Base-by-base conservation (phyloP, 2,888 invertebrate genomes). In the Coecobrya sp. region DNA sequence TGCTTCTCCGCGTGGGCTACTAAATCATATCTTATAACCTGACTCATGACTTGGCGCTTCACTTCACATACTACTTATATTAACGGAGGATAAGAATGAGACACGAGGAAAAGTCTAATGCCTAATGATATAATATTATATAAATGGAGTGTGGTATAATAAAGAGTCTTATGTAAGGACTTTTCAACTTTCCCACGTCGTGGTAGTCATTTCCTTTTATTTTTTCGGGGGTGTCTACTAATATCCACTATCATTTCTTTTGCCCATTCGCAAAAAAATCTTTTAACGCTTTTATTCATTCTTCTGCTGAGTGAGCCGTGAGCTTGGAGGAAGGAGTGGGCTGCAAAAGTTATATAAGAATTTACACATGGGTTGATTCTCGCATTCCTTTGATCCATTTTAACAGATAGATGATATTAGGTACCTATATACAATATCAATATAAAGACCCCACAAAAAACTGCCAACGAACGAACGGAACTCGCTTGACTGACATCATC, bases 1-100 rank as follows among this genome's bases (percentile, higher is more conserved):
- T 81, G 30, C 59, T 86, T 59, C 76, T 87, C 76, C 86, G 10
- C 49, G 70, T 25, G 82, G 70, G 49, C 70, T 84, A 91, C 13
- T 91, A 91, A 91, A 91, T 91, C 91, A 91, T 91, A 86, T 86
- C 86, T 86, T 91, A 91, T 84, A 87, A 91, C 91, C 91, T 87
- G 81, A 87, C 42, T 91, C 91, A 91, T 84, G 91, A 87, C 91
- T 91, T 87, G 65, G 87, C 79, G 73, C 68, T 82, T 45, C 55
- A 19, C 81, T 81, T 68, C 86, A 13, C 86, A 30, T 59, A 30
- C 55, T 49, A 0, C 22, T 49, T 42, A 62, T 73, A 59, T 59
- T 42, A 70, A 82, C 30, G 62, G 42, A 55, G 42, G 73, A 73
- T 76, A 42, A 42, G 16, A 36, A 36, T 36, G 4, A 4, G 62